phyloP scores from a whole-genome alignment of 1,140 invertebrate genomes.

The Neomicropteryx cornuta region DNA sequence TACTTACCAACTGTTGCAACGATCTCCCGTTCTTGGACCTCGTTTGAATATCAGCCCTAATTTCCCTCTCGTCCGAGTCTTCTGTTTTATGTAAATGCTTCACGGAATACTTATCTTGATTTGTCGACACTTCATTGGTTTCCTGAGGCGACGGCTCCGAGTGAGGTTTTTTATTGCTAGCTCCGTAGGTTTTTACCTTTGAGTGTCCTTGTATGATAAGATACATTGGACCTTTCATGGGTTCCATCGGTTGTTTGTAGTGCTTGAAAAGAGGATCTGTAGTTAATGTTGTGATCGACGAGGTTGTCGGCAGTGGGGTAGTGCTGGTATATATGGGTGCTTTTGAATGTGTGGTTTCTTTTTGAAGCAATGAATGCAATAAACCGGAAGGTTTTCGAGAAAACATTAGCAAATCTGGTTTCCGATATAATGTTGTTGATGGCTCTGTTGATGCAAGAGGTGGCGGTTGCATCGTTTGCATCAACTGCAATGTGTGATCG shows the following conservation, averaged over 20 bases:
- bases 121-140: constrained; percentile 37
- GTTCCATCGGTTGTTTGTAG: constrained; percentile 51
- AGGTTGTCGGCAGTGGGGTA: constrained; percentile 26
- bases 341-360: constrained; percentile 17
- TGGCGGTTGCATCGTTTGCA: constrained; percentile 39
- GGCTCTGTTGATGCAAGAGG: constrained; percentile 22
- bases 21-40: constrained; percentile 13
- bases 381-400: constrained; percentile 13
- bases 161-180: constrained; percentile 38
- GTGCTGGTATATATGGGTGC: constrained; percentile 17
- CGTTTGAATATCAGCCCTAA: constrained; percentile 13
- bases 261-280: constrained; percentile 47
- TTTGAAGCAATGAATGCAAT: constrained; percentile 22
- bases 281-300: constrained; percentile 27
- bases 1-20: constrained; percentile 11
- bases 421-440: too few species aligned
- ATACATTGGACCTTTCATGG: constrained; percentile 54
- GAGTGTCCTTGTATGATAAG: constrained; percentile 73
- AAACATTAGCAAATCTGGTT: constrained; percentile 20
- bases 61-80: constrained; percentile 18
- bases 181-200: constrained; percentile 70
- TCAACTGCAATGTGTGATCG: constrained; percentile 23
- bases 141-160: constrained; percentile 30
- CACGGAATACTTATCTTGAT: constrained; percentile 20
- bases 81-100: constrained; percentile 43